Base-by-base conservation (phyloP, 2,888 invertebrate species). In the Lysandra bellargus region DNA sequence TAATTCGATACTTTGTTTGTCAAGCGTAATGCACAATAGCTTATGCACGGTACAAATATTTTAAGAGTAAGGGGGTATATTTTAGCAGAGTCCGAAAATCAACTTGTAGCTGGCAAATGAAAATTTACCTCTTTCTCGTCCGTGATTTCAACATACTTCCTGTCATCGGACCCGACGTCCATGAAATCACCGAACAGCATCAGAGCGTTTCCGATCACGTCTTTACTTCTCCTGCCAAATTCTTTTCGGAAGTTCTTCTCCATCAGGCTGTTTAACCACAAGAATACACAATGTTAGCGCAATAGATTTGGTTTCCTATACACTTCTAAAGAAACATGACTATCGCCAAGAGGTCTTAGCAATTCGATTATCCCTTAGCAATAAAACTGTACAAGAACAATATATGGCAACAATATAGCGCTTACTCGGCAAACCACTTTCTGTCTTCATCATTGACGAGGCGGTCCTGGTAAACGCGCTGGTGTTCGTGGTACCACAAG, bases 401-500 rank as follows among this genome's bases (percentile, higher is more conserved):
- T 1, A 37, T 2, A 40, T 7, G 7, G 1, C 9, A 17, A 14
- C 17, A 30, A 64, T 30, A 49, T 44, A 60, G 5, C 3, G 87
- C 91, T 85, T 82, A 94, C 94, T 93, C 87, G 83, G 95, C 95
- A 83, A 98, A 96, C 97, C 98, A 98, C 49, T 90, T 84, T 49
- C 98, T 95, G 87, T 98, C 98, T 44, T 94, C 95, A 6, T 96
- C 96, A 86, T 97, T 97, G 0, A 97, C 96, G n/a, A 98, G 94
- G 5, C 98, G 96, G 88, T 98, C 98, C 86, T 97, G 97, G 87
- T 98, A 98, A 0, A 98, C 98, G 7, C 98, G 95, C 89, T 97
- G 96, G 78, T 97, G 97, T 89, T 98, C 98, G 87, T 98, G 98
- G 83, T 97, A 98, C 98, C 98, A 98, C 14, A 98, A 92, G n/a